Conservation (phyloP, 2,797 vertebrate genomes). For the Aphelocoma californica region DNA sequence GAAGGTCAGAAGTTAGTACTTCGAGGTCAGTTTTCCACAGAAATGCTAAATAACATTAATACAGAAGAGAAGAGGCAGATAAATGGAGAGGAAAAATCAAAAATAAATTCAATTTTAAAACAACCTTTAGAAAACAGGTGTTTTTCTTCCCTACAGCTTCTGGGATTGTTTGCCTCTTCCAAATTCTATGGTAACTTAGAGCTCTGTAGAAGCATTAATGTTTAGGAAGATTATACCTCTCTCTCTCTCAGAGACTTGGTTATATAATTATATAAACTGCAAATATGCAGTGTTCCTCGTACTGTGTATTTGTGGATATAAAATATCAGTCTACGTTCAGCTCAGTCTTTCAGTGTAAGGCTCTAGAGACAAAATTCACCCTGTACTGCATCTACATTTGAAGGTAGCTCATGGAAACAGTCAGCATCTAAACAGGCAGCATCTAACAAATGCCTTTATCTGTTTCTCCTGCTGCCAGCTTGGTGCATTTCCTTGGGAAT, state of each 20-base stretch:
- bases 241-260: not conserved
- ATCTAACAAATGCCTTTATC: not conserved
- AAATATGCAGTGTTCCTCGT: not conserved
- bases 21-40: not conserved
- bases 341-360: not conserved
- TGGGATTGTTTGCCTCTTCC: not conserved
- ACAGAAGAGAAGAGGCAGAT: not conserved
- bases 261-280: not conserved
- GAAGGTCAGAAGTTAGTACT: not conserved
- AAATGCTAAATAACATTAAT: not conserved
- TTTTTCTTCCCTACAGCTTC: not conserved
- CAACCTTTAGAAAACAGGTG: not conserved
- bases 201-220: not conserved
- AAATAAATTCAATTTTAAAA: not conserved
- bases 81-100: not conserved
- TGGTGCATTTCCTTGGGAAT: not conserved
- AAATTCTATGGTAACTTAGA: not conserved
- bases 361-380: not conserved
- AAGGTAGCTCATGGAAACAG: not conserved
- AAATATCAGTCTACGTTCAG: not conserved
- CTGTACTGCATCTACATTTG: not conserved
- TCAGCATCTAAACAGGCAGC: not conserved
- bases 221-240: not conserved
- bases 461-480: not conserved
- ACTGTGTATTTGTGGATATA: not conserved